A percentile compares a stretch with the other conserved stretches of the same genome.
These are phyloP conservation scores for Manacus vitellinus DNA, from an alignment of 2,113 vertebrate genomes.

Conservation along the genomic window DNA sequence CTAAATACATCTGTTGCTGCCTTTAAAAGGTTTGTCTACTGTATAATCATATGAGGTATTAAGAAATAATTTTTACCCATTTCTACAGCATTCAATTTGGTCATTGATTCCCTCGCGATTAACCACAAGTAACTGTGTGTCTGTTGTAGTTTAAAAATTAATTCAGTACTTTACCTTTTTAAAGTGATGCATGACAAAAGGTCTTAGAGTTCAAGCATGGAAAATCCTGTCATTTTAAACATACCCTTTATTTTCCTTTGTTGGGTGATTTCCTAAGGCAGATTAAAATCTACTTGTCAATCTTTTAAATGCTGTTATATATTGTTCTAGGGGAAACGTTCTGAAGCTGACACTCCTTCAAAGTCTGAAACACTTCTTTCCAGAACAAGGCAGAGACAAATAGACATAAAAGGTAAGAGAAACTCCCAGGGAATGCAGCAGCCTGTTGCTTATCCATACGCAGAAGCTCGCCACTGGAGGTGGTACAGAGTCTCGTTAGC, in stretches of 20 bases:
- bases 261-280: not conserved
- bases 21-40: not conserved
- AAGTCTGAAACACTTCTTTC: not conserved
- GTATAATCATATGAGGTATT: not conserved
- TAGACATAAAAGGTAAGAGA: not conserved
- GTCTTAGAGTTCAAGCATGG: not conserved
- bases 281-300: not conserved
- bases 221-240: not conserved
- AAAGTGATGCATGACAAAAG: not conserved
- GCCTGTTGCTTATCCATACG: not conserved
- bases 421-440: not conserved
- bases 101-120: not conserved
- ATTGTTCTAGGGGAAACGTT: not conserved
- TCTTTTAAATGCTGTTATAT: not conserved
- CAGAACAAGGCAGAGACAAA: not conserved
- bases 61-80: not conserved
- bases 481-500: not conserved
- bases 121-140: not conserved
- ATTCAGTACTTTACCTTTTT: not conserved
- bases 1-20: not conserved
- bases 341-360: not conserved
- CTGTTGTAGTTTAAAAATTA: not conserved
- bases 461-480: not conserved
- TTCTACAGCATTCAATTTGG: not conserved
- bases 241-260: not conserved